Conservation (phyloP, 2,113 vertebrate genomes). For the Axis porcinus region DNA sequence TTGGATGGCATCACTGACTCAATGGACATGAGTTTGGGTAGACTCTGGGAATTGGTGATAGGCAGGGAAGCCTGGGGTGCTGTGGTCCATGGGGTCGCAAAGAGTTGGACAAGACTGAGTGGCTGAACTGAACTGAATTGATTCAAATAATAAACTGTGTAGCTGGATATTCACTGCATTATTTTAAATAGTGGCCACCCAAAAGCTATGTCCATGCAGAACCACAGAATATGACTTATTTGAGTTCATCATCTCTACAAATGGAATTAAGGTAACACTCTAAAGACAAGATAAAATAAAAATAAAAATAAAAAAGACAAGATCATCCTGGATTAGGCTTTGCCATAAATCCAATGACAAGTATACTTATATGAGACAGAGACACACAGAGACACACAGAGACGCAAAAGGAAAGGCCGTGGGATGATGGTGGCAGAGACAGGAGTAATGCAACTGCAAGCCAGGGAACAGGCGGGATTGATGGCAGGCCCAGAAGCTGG, state of each 20-base stretch:
- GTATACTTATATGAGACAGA: not conserved
- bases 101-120: accelerated
- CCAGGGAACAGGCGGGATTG: not conserved
- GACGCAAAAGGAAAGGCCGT: not conserved
- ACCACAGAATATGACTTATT: not conserved
- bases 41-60: not conserved
- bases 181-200: not conserved
- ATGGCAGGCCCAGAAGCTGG: not conserved
- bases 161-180: not conserved
- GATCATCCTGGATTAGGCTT: not conserved
- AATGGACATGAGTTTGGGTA: not conserved
- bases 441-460: accelerated
- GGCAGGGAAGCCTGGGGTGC: accelerated
- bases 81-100: not conserved
- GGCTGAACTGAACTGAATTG: not conserved
- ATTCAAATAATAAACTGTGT: not conserved
- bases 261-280: not conserved
- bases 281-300: not conserved
- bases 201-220: not conserved
- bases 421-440: not conserved
- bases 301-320: not conserved
- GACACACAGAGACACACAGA: not conserved
- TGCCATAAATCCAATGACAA: not conserved
- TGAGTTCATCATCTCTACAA: not conserved
- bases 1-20: not conserved